phyloP scores from a whole-genome alignment of 2,113 vertebrate genomes.

The Sardina pilchardus region DNA sequence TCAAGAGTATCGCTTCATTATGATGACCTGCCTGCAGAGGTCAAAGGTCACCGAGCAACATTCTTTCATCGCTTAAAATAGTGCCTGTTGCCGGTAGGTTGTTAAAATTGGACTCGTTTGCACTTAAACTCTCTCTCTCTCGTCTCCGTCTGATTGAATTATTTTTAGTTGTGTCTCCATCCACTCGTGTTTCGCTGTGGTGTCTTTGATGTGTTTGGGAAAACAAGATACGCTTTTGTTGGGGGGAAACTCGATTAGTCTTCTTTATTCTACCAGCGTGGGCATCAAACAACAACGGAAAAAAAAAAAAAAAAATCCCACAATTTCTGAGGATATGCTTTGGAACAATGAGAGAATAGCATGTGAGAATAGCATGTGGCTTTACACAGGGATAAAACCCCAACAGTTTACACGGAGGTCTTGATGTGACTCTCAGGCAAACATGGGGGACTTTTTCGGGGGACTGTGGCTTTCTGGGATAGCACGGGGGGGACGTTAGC shows the following conservation, averaged over 20 bases:
- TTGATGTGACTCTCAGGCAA: neutral
- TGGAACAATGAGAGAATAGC: neutral
- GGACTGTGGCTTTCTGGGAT: slow-evolving; percentile 12
- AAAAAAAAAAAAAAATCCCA: slow-evolving; percentile 11
- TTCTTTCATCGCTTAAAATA: slow-evolving; percentile 41
- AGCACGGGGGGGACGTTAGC: slow-evolving; percentile 4
- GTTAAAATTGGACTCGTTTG: neutral
- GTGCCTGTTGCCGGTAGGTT: slow-evolving; percentile 6
- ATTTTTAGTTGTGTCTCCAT: neutral
- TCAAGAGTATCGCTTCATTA: slow-evolving; percentile 59
- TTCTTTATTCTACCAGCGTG: neutral
- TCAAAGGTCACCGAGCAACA: slow-evolving; percentile 60
- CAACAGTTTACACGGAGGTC: neutral
- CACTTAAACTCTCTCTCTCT: neutral
- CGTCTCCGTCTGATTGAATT: neutral
- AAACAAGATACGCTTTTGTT: neutral
- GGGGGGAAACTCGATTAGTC: neutral
- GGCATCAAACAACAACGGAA: neutral
- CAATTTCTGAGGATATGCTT: neutral
- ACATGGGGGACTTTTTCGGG: slow-evolving; percentile 5
- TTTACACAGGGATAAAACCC: neutral
- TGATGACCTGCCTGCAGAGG: slow-evolving; percentile 62
- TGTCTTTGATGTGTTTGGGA: neutral
- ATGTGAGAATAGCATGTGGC: too few species aligned
- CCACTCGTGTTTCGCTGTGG: neutral